These are phyloP conservation scores for Toxonevra muliebris DNA, from an alignment of 2,888 invertebrate genomes.

Conservation along the genomic window DNA sequence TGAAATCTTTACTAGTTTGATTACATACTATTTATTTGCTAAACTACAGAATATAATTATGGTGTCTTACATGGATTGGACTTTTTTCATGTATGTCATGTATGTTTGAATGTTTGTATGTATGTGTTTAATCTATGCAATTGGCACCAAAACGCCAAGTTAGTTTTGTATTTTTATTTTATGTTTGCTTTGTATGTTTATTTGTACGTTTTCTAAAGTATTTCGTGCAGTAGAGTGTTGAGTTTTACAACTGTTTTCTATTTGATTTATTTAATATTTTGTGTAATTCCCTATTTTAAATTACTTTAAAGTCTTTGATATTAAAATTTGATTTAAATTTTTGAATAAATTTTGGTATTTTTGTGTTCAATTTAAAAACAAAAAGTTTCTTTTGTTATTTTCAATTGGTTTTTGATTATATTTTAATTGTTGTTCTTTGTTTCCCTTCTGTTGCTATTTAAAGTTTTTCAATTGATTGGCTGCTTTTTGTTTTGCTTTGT, in stretches of 20 bases:
- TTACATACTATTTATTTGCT: no score
- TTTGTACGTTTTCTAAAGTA: not conserved
- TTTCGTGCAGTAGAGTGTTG: not conserved
- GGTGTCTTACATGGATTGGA: no score
- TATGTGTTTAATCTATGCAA: slow-evolving; percentile 3
- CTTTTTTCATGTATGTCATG: slow-evolving; percentile 10
- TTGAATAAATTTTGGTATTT: not conserved
- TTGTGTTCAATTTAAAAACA: not conserved
- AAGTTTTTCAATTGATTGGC: slow-evolving; percentile 2
- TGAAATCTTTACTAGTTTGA: no score
- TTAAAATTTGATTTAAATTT: not conserved
- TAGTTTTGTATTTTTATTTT: slow-evolving; percentile 3
- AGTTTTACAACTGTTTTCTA: not conserved
- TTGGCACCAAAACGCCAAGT: not conserved
- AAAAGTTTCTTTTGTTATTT: not conserved
- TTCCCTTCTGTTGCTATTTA: slow-evolving; percentile 20
- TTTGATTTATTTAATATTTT: slow-evolving; percentile 9
- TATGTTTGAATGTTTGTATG: slow-evolving; percentile 33
- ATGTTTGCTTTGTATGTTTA: slow-evolving; percentile 8
- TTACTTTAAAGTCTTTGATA: slow-evolving; percentile 26
- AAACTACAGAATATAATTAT: no score
- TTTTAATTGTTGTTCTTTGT: slow-evolving; percentile 24
- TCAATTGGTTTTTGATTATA: slow-evolving; percentile 15
- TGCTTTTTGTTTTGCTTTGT: not conserved
- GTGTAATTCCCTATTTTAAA: slow-evolving; percentile 30